phyloP scores from a whole-genome alignment of 2,888 invertebrate genomes.

The Archips xylosteana region DNA sequence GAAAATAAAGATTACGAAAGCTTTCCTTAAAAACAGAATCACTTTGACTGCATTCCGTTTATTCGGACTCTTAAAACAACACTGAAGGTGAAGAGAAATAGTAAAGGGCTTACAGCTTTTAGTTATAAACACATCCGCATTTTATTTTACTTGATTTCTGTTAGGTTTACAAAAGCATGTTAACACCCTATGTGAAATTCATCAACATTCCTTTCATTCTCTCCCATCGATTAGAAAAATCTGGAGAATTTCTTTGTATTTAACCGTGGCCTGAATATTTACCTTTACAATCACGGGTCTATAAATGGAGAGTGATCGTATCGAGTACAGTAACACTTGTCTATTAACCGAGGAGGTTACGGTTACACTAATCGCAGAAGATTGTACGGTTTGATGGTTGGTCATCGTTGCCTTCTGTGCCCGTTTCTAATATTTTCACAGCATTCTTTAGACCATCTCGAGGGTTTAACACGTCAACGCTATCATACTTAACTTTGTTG shows the following conservation, averaged over 20 bases:
- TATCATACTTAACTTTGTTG: neutral
- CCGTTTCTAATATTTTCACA: slow-evolving; percentile 12
- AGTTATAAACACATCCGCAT: slow-evolving; percentile 30
- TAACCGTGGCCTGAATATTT: slow-evolving; percentile 26
- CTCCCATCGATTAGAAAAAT: neutral
- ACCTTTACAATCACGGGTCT: slow-evolving; percentile 12
- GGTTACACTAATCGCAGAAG: slow-evolving; percentile 44
- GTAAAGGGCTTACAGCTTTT: slow-evolving; percentile 17
- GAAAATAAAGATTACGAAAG: neutral
- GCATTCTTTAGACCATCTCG: neutral
- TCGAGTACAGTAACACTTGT: slow-evolving; percentile 40
- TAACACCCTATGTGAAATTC: slow-evolving; percentile 1
- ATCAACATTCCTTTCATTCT: slow-evolving; percentile 10
- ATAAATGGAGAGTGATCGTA: slow-evolving; percentile 35
- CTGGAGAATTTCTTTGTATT: slow-evolving; percentile 22
- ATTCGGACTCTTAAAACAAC: slow-evolving; percentile 17
- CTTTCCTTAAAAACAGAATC: neutral
- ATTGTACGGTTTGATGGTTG: slow-evolving; percentile 43
- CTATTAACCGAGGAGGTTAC: slow-evolving; percentile 44
- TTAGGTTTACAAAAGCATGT: neutral
- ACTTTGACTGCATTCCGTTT: slow-evolving; percentile 12
- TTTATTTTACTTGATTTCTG: neutral
- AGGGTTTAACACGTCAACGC: neutral
- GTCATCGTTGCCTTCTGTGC: slow-evolving; percentile 37
- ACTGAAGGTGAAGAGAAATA: slow-evolving; percentile 1